A percentile compares a stretch with the other conserved stretches of the same genome.
Conservation (phyloP, 2,113 vertebrate species). For the Nannospalax galili region DNA sequence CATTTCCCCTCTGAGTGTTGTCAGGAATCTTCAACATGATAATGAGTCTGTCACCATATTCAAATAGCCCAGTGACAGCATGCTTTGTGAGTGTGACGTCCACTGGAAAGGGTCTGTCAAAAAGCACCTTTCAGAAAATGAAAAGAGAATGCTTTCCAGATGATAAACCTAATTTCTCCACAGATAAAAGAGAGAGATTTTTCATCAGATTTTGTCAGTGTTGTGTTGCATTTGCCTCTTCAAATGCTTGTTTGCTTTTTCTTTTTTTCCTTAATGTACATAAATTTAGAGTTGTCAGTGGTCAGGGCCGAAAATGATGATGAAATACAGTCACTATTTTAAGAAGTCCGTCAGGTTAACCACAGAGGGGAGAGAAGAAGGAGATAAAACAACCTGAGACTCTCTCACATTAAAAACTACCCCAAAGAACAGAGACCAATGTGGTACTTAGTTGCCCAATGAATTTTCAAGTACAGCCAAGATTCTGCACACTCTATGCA, state of each 20-base stretch:
- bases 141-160: constrained; percentile 88
- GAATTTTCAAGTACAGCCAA: constrained; percentile 62
- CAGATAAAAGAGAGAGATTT: constrained; percentile 87
- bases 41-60: constrained; percentile 94
- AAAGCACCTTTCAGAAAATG: constrained; percentile 90
- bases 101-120: constrained; percentile 91
- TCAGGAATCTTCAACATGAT: constrained; percentile 91
- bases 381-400: not conserved
- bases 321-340: constrained; percentile 51
- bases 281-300: constrained; percentile 82
- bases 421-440: constrained; percentile 30
- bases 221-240: constrained; percentile 84
- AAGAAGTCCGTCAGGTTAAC: constrained; percentile 7
- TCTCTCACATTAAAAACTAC: constrained; percentile 63
- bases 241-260: constrained; percentile 70
- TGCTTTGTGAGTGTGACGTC: constrained; percentile 90
- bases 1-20: constrained; percentile 88
- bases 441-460: constrained; percentile 63
- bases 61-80: constrained; percentile 92
- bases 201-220: constrained; percentile 86
- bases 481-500: constrained; percentile 23
- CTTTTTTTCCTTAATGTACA: constrained; percentile 60
- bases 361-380: constrained; percentile 40
- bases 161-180: constrained; percentile 90
- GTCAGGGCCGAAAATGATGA: constrained; percentile 65